Percentiles rank a stretch among this genome's conserved stretches.
phyloP scores from a whole-genome alignment of 2,888 invertebrate species.

The Zygogramma bicolorata region DNA sequence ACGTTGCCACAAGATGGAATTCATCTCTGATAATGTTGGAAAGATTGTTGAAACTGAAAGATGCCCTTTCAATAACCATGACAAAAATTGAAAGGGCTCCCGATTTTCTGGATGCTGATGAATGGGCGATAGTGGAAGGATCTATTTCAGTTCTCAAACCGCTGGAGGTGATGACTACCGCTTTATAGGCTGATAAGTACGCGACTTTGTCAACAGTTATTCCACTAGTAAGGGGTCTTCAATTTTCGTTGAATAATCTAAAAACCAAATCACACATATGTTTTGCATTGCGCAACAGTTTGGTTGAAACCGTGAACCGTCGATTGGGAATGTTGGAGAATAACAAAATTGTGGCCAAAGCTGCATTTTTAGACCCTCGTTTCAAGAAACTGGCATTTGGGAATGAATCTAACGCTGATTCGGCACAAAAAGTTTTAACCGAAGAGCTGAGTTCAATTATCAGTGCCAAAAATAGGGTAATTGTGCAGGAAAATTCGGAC shows the following conservation, averaged over 20 bases:
- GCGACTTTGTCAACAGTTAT: conserved; percentile 47
- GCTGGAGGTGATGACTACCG: conserved; percentile 39
- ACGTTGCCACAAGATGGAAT: conserved; percentile 4
- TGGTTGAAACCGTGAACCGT: not conserved
- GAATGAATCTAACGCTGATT: conserved; percentile 39
- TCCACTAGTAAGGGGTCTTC: conserved; percentile 48
- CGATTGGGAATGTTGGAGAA: conserved; percentile 25
- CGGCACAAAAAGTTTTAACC: conserved; percentile 37
- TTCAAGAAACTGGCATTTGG: conserved; percentile 47
- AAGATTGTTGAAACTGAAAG: conserved; percentile 7
- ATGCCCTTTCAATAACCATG: conserved; percentile 12
- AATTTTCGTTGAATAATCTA: conserved; percentile 20
- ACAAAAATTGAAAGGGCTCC: not conserved
- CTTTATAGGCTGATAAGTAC: conserved; percentile 50
- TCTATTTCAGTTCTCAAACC: conserved; percentile 45
- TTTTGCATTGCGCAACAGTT: not conserved
- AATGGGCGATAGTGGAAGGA: conserved; percentile 46
- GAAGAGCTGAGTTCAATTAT: conserved; percentile 36
- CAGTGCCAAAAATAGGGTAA: not conserved
- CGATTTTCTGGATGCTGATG: conserved; percentile 36
- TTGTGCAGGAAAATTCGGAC: not conserved
- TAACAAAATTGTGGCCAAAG: conserved; percentile 39
- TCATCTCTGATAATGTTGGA: conserved; percentile 14
- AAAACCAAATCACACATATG: conserved; percentile 25
- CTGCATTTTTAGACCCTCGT: conserved; percentile 46